Percentiles rank a stretch among this genome's conserved stretches.
These are phyloP conservation scores for Drosophila bocqueti DNA, from an alignment of 1,140 invertebrate species.

Conservation along the genomic window DNA sequence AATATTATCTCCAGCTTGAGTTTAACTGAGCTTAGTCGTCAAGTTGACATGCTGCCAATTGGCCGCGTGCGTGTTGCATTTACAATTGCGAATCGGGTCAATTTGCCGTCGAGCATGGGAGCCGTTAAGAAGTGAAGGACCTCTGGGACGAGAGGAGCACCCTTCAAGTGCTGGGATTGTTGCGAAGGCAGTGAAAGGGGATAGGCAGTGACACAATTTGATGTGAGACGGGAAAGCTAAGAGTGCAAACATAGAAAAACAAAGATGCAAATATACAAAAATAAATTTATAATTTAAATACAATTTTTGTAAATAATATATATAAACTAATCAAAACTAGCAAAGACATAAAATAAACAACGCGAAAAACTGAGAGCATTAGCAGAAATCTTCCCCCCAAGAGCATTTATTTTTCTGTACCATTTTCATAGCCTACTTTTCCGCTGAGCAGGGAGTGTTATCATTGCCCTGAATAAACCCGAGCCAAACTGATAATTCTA, in stretches of 20 bases:
- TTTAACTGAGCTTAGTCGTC: conserved; percentile 25
- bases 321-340: no score
- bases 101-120: conserved; percentile 48
- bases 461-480: conserved; percentile 2
- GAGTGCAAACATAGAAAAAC: neutral
- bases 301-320: no score
- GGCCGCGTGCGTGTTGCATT: conserved; percentile 61
- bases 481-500: conserved; percentile 43
- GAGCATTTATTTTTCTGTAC: conserved; percentile 5
- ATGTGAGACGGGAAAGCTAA: neutral
- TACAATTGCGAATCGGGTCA: conserved; percentile 67
- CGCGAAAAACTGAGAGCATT: neutral
- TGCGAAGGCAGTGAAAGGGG: neutral
- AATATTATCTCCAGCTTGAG: conserved; percentile 30
- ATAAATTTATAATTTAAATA: no score
- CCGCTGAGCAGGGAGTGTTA: conserved; percentile 10
- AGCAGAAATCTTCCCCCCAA: conserved; percentile 9
- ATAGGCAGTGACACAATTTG: neutral
- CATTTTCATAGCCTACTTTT: conserved; percentile 27
- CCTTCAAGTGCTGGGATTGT: conserved; percentile 19
- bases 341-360: neutral
- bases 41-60: conserved; percentile 73
- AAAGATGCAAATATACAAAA: neutral
- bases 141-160: conserved; percentile 14
- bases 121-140: conserved; percentile 26